phyloP scores from a whole-genome alignment of 53 echinoderm and acorn worm genomes.

The Crossaster papposus region DNA sequence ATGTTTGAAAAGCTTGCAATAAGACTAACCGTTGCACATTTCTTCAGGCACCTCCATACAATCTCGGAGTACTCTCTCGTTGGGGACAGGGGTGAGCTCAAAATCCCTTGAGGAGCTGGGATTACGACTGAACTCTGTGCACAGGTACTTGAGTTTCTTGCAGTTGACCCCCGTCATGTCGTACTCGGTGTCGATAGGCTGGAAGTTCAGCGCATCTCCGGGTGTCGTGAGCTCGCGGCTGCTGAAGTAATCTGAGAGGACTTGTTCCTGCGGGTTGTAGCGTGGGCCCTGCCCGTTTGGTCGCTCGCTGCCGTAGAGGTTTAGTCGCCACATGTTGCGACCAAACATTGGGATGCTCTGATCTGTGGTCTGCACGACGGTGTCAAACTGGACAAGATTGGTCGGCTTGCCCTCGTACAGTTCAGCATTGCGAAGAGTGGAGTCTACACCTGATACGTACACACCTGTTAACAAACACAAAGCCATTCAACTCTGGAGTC shows the following conservation, averaged over 20 bases:
- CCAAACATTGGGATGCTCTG: conserved; percentile 70
- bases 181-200: conserved; percentile 67
- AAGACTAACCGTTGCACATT: conserved; percentile 78
- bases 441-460: conserved; percentile 36
- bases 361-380: conserved; percentile 64
- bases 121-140: conserved; percentile 85
- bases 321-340: conserved; percentile 80
- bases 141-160: conserved; percentile 83
- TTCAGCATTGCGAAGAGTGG: conserved; percentile 33
- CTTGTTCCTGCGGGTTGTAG: conserved; percentile 62
- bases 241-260: conserved; percentile 77
- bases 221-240: conserved; percentile 61
- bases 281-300: conserved; percentile 68
- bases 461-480: conserved; percentile 1
- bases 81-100: conserved; percentile 70
- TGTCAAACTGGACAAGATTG: conserved; percentile 71
- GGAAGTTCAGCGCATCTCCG: conserved; percentile 73
- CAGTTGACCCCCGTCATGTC: conserved; percentile 88
- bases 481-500: background rate
- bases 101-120: conserved; percentile 72
- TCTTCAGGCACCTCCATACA: conserved; percentile 88
- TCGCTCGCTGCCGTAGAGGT: conserved; percentile 78
- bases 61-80: conserved; percentile 71
- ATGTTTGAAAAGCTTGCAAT: no score
- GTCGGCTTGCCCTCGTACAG: conserved; percentile 69